A percentile compares a stretch with the other conserved stretches of the same genome.
Conservation (phyloP, 1,140 invertebrate species). For the Cydia pomonella region DNA sequence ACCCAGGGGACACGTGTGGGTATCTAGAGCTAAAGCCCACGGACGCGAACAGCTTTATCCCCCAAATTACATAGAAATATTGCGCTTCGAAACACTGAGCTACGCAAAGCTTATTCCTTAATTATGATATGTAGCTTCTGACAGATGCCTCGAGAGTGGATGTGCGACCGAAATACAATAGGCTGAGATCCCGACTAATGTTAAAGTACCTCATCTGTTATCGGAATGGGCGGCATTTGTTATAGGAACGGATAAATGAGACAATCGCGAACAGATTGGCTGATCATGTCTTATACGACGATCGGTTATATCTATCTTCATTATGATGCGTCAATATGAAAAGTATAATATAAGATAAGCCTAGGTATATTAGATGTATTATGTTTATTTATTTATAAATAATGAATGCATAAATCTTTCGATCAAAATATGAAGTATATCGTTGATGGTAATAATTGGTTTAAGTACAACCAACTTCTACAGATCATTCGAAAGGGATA, state of each 20-base stretch:
- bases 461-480: too few relatives aligned
- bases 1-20: too few relatives aligned
- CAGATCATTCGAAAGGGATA: too few relatives aligned
- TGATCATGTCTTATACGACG: background rate
- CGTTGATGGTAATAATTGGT: too few relatives aligned
- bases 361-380: too few relatives aligned
- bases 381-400: too few relatives aligned
- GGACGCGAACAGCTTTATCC: too few relatives aligned
- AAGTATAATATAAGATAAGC: too few relatives aligned
- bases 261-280: conserved; percentile 1
- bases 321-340: background rate
- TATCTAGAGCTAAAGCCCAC: too few relatives aligned
- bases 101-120: background rate
- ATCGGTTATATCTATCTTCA: background rate
- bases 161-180: background rate
- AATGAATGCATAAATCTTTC: too few relatives aligned
- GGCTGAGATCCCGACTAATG: background rate
- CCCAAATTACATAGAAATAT: too few relatives aligned
- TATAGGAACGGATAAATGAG: conserved; percentile 6
- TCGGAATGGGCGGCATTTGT: background rate
- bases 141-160: background rate
- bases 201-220: background rate
- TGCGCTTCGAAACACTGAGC: background rate
- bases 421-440: too few relatives aligned
- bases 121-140: conserved; percentile 5